A percentile compares a stretch with the other conserved stretches of the same genome.
Conservation (phyloP, 1,140 invertebrate species). For the Thaumatotibia leucotreta region DNA sequence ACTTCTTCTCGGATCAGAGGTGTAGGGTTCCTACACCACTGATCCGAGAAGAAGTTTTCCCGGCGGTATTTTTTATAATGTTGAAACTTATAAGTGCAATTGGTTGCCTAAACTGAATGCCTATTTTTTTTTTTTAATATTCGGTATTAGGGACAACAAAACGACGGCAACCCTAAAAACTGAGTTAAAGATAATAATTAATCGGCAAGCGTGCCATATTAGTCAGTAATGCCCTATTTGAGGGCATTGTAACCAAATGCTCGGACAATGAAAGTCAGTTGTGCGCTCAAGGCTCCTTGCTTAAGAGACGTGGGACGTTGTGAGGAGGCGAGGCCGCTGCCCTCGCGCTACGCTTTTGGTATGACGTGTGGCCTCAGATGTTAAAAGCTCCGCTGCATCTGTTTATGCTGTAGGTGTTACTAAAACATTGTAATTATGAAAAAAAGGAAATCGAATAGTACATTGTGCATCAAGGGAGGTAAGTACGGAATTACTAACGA, state of each 20-base stretch:
- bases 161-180: background rate
- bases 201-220: conserved; percentile 1
- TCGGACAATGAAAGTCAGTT: conserved; percentile 58
- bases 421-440: background rate
- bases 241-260: conserved; percentile 38
- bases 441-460: no score
- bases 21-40: no score
- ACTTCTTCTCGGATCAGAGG: no score
- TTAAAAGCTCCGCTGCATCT: conserved; percentile 4
- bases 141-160: no score
- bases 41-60: no score
- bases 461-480: no score
- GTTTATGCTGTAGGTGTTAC: background rate
- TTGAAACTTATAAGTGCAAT: no score
- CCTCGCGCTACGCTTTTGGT: conserved; percentile 22
- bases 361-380: conserved; percentile 27
- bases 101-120: no score
- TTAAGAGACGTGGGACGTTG: conserved; percentile 50
- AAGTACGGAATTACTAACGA: no score
- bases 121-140: no score
- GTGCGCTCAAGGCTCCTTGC: conserved; percentile 55
- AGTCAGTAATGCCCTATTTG: conserved; percentile 11
- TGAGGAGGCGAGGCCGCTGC: conserved; percentile 40
- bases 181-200: background rate
- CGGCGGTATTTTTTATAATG: no score